These are phyloP conservation scores for Pardosa pseudoannulata DNA, from an alignment of 2,888 invertebrate species.

Conservation along the genomic window DNA sequence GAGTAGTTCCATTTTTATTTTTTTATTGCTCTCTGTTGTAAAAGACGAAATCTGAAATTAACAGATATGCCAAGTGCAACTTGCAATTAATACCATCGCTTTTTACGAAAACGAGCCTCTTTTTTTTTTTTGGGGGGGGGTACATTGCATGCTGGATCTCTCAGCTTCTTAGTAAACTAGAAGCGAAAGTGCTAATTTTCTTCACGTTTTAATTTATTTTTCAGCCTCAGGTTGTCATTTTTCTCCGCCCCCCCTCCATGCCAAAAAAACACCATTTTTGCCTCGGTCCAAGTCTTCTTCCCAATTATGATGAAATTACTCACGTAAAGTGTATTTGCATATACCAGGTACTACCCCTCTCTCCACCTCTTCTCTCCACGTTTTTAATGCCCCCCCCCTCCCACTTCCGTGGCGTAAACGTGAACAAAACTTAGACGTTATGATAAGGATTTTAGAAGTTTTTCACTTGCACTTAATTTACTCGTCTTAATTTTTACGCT, in stretches of 20 bases:
- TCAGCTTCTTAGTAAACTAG: conserved; percentile 8
- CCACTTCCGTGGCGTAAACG: neutral
- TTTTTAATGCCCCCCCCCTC: conserved; percentile 16
- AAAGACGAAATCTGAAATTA: too few relatives aligned
- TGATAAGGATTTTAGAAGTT: conserved; percentile 49
- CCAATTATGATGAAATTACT: conserved; percentile 60
- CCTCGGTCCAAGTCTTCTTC: conserved; percentile 12
- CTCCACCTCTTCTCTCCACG: neutral
- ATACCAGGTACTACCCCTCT: neutral
- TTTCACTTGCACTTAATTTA: conserved; percentile 41
- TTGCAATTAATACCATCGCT: neutral
- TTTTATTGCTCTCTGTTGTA: too few relatives aligned
- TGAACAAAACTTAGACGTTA: conserved; percentile 17
- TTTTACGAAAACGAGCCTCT: too few relatives aligned
- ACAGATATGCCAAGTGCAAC: neutral
- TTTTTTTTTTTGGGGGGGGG: neutral
- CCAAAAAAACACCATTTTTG: neutral
- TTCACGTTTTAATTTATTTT: neutral
- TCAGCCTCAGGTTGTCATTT: neutral
- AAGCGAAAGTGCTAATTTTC: conserved; percentile 28
- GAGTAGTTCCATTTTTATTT: too few relatives aligned
- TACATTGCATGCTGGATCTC: neutral
- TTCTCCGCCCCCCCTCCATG: neutral
- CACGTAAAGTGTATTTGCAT: conserved; percentile 57
- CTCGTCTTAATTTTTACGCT: conserved; percentile 39